Conservation (phyloP, 2,888 invertebrate genomes). For the Meteorus colon region DNA sequence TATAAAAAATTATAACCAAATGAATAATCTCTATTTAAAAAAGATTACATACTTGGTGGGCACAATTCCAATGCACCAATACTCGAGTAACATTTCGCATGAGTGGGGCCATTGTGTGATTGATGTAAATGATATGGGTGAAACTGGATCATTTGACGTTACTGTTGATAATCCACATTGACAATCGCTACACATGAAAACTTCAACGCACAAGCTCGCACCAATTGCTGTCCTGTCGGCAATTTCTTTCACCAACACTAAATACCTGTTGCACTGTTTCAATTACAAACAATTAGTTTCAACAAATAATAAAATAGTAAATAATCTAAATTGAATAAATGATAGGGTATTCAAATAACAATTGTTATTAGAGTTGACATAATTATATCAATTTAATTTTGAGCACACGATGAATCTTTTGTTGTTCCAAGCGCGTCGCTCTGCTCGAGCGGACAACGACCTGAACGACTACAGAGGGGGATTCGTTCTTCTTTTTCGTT, state of each 20-base stretch:
- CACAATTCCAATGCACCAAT: conserved; percentile 85
- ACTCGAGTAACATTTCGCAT: conserved; percentile 82
- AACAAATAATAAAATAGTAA: background rate
- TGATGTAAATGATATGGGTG: conserved; percentile 68
- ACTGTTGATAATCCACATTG: conserved; percentile 73
- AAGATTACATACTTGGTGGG: conserved; percentile 75
- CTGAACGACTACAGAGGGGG: conserved; percentile 12
- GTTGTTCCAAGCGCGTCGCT: conserved; percentile 1
- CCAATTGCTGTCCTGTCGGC: conserved; percentile 63
- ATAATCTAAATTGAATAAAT: background rate
- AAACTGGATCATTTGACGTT: conserved; percentile 65
- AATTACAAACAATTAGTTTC: background rate
- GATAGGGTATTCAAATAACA: background rate
- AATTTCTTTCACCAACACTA: conserved; percentile 69
- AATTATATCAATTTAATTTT: background rate
- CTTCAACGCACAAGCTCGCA: conserved; percentile 83
- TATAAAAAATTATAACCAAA: background rate
- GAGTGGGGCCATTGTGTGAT: conserved; percentile 69
- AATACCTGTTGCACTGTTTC: conserved; percentile 68
- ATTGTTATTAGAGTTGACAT: background rate
- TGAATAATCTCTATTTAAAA: conserved; percentile 7
- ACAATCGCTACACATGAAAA: conserved; percentile 84
- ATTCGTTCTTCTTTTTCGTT: background rate
- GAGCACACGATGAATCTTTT: background rate
- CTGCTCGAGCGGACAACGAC: conserved; percentile 16